Evolutionary conservation across 1,140 invertebrate species (phyloP), one percentile per base, ranked within the genome.

Genomic region (Pygmarrhopalites habei): DNA sequence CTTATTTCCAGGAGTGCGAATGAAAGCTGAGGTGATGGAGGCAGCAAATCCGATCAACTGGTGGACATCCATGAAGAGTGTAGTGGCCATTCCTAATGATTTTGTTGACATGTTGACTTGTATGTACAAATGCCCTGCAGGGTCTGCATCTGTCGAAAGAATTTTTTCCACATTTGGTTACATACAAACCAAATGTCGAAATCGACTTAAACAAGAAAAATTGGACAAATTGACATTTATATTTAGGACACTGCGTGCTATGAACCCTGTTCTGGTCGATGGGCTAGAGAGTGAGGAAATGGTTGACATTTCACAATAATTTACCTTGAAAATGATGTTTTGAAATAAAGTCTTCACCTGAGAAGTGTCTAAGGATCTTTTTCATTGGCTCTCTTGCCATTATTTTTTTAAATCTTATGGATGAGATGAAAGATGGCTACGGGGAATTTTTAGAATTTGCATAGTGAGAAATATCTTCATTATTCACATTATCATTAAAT

Each of bases 101-200:
- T 41, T 32, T 12, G 3, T 4, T 28, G 29, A 3, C 17, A 25
- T 1, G 32, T 28, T 2, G 5, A n/a, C 0, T 25, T 7, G 10
- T 2, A 58, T 61, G 1, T 61, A 52, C 2, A 25, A 26, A 14
- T 61, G 29, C 4, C 59, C 47, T 1, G 46, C 59, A 2, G 39
- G 46, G 14, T 47, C 59, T 14, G 59, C 46, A 14, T 21, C 21
- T 28, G 30, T 61, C 12, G 59, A 52, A 39, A 51, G 59, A 52
- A 41, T 52, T 32, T 61, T 61, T 29, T 61, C 59, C 30, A 35
- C 59, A 12, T 61, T 39, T 52, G 46, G n/a, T 28, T 23, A 12
- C 23, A 19, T 61, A 19, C 59, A 61, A 61, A 52, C 2, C 10
- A 23, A 61, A 4, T 2, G 2, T 2, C 46, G 59, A 35, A 61